Evolutionary conservation across 2,888 invertebrate genomes (phyloP).

Genomic region (Drosophila maculinotata): DNA sequence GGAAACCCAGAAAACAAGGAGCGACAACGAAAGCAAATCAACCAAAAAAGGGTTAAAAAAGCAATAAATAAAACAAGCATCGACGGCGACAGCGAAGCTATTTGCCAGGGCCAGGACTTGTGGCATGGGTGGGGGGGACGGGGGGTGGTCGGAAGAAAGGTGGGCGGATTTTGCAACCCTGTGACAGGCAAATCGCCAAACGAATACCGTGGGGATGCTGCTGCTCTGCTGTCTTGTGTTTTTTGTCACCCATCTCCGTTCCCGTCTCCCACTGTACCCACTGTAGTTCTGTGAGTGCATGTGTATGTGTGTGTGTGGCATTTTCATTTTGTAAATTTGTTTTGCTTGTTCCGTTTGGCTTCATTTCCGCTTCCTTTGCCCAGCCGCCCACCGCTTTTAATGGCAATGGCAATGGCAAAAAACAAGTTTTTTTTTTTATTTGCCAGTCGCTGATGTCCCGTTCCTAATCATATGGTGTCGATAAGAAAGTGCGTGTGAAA

Average conservation of each 20-base stretch:
- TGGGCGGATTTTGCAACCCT: constrained; percentile 47
- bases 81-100: constrained; percentile 82
- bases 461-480: constrained; percentile 74
- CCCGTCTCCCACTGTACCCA: constrained; percentile 3
- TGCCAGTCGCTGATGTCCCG: constrained; percentile 27
- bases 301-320: constrained; percentile 55
- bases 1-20: constrained; percentile 32
- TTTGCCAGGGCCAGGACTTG: constrained; percentile 69
- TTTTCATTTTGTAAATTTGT: constrained; percentile 81
- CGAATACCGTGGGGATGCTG: constrained; percentile 76
- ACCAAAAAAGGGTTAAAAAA: constrained; percentile 83
- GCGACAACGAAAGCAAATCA: constrained; percentile 53
- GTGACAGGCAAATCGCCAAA: constrained; percentile 81
- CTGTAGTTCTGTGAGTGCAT: constrained; percentile 2
- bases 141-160: constrained; percentile 1
- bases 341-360: constrained; percentile 80
- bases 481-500: constrained; percentile 78
- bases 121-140: background rate
- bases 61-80: constrained; percentile 85
- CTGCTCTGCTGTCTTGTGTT: constrained; percentile 33
- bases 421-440: constrained; percentile 41
- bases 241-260: constrained; percentile 20
- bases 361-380: constrained; percentile 73
- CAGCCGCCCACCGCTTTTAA: constrained; percentile 41
- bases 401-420: constrained; percentile 33